phyloP scores from a whole-genome alignment of 2,888 invertebrate species.

The Anodontia alba region DNA sequence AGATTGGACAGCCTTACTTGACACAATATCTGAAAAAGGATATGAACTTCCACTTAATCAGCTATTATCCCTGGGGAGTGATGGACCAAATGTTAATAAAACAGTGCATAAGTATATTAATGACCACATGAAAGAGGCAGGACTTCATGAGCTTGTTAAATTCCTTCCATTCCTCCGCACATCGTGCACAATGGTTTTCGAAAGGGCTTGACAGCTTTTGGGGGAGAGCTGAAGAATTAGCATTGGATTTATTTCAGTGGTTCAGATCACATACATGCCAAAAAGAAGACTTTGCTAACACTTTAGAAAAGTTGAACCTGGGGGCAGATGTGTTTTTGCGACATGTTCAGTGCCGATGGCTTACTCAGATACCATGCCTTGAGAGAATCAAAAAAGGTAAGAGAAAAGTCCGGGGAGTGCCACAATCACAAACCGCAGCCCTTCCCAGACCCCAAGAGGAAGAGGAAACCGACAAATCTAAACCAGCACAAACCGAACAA shows the following conservation, averaged over 20 bases:
- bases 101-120: slow-evolving; percentile 19
- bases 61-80: slow-evolving; percentile 21
- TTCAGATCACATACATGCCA: slow-evolving; percentile 32
- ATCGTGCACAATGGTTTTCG: slow-evolving; percentile 37
- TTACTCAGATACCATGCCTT: slow-evolving; percentile 33
- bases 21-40: slow-evolving; percentile 15
- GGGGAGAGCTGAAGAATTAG: slow-evolving; percentile 25
- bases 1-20: slow-evolving; percentile 25
- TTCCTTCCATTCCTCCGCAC: slow-evolving; percentile 31
- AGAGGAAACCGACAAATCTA: no score
- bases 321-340: slow-evolving; percentile 25
- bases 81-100: slow-evolving; percentile 37
- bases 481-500: no score
- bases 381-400: neutral
- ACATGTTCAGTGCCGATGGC: slow-evolving; percentile 41
- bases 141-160: slow-evolving; percentile 7
- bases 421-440: no score
- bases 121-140: neutral
- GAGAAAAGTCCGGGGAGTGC: no score
- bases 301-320: slow-evolving; percentile 9
- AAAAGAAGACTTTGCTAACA: slow-evolving; percentile 26
- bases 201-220: slow-evolving; percentile 30
- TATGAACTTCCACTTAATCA: slow-evolving; percentile 8
- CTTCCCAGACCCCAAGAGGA: no score
- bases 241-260: slow-evolving; percentile 37